A percentile compares a stretch with the other conserved stretches of the same genome.
Conservation (phyloP, 2,113 vertebrate species). For the Indicator maculatus region DNA sequence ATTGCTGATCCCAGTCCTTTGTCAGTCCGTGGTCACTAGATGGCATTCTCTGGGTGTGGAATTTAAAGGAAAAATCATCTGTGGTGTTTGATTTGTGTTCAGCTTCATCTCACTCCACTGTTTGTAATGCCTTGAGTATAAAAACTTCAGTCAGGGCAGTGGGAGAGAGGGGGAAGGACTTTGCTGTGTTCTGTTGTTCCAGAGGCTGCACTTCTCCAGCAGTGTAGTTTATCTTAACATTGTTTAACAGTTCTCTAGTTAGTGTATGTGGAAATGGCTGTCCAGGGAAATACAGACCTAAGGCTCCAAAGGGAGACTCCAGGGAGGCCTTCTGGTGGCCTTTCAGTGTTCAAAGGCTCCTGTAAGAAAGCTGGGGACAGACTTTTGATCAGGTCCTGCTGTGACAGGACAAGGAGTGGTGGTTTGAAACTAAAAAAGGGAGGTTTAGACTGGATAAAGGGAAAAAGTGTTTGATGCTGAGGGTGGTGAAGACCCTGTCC, state of each 20-base stretch:
- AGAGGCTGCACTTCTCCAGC: neutral
- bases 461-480: too few relatives aligned
- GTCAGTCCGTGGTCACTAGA: conserved; percentile 54
- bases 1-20: neutral
- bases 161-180: neutral
- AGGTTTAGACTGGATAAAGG: too few relatives aligned
- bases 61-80: neutral
- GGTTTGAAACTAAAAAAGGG: too few relatives aligned
- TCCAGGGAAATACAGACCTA: too few relatives aligned
- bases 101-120: neutral
- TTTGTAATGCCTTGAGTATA: neutral
- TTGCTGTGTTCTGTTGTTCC: neutral
- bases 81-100: neutral
- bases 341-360: too few relatives aligned
- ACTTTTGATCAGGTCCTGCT: too few relatives aligned
- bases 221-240: neutral
- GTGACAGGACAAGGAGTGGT: too few relatives aligned
- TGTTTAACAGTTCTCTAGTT: neutral
- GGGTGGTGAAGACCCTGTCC: too few relatives aligned
- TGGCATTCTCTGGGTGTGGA: conserved; percentile 66
- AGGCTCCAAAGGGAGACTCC: too few relatives aligned
- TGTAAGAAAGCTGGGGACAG: too few relatives aligned
- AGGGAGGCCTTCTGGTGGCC: too few relatives aligned
- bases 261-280: neutral
- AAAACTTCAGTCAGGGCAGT: neutral